These are phyloP conservation scores for Catharus minimus DNA, from an alignment of 2,113 vertebrate genomes.

Conservation along the genomic window DNA sequence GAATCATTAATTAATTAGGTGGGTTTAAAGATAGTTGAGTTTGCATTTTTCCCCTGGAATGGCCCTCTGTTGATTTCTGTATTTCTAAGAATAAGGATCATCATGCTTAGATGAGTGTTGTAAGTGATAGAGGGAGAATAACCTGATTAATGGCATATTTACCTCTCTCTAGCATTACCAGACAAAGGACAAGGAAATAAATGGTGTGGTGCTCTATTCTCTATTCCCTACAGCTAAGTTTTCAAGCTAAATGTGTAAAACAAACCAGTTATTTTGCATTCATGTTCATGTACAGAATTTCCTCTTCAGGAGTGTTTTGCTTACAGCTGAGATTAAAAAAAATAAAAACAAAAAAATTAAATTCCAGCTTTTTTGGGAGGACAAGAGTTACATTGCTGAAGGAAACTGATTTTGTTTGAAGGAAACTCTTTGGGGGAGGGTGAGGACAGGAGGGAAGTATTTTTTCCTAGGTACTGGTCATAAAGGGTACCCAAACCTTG, in stretches of 20 bases:
- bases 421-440: neutral
- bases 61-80: neutral
- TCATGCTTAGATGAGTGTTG: neutral
- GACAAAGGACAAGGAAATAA: neutral
- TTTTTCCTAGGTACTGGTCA: neutral
- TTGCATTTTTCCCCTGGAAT: neutral
- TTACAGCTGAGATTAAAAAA: neutral
- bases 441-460: fast-evolving
- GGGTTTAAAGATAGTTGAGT: neutral
- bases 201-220: neutral
- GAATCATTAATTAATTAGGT: neutral
- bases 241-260: neutral
- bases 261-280: neutral
- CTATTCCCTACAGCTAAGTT: neutral
- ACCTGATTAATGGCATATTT: neutral
- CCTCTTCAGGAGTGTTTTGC: neutral
- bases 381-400: neutral
- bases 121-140: neutral
- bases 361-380: neutral
- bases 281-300: fast-evolving
- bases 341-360: neutral
- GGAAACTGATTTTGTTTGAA: neutral
- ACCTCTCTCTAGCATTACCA: neutral
- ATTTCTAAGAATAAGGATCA: neutral
- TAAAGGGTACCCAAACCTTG: neutral